Percentiles rank a stretch among this genome's conserved stretches.
These are phyloP conservation scores for Dicrurus megarhynchus DNA, from an alignment of 2,113 vertebrate species.

Conservation along the genomic window DNA sequence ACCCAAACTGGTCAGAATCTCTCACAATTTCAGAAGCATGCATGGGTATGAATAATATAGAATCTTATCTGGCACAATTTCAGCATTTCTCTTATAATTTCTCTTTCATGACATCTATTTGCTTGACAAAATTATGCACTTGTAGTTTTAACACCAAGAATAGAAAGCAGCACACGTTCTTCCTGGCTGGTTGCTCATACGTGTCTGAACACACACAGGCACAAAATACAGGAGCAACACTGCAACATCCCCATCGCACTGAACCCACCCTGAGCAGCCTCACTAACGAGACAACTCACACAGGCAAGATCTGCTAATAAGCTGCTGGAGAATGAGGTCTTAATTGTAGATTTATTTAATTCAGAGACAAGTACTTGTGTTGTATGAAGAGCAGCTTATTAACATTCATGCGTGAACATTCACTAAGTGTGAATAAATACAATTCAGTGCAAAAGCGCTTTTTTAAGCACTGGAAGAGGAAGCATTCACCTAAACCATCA, in stretches of 20 bases:
- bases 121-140: neutral
- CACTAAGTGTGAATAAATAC: neutral
- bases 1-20: neutral
- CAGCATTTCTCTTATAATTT: neutral
- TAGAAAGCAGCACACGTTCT: neutral
- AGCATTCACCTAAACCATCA: neutral
- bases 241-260: neutral
- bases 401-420: neutral
- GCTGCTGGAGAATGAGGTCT: neutral
- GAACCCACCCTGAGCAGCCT: neutral
- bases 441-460: neutral
- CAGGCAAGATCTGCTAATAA: neutral
- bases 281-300: neutral
- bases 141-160: neutral
- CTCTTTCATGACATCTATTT: neutral
- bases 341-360: conserved; percentile 36
- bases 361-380: neutral
- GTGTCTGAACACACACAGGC: neutral
- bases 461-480: neutral
- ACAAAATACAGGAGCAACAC: neutral
- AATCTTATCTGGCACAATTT: neutral
- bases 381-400: neutral
- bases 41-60: neutral
- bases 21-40: neutral
- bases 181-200: neutral